A percentile compares a stretch with the other conserved stretches of the same genome.
phyloP scores from a whole-genome alignment of 2,113 vertebrate species.

The Columbina picui region DNA sequence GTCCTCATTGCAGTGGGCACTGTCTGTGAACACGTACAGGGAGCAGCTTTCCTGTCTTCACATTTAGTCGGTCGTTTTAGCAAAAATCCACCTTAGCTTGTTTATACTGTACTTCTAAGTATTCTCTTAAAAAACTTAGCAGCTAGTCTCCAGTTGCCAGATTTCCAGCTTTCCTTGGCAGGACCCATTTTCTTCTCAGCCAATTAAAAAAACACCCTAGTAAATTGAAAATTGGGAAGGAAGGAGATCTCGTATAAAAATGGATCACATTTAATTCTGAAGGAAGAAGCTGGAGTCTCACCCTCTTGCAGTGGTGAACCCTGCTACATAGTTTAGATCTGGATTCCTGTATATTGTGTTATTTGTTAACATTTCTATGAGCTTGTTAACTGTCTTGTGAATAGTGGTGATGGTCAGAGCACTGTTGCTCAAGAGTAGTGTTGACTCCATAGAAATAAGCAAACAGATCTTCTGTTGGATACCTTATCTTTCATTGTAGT shows the following conservation, averaged over 20 bases:
- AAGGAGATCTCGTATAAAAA: not conserved
- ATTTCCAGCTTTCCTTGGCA: not conserved
- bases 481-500: not conserved
- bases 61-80: not conserved
- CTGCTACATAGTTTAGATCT: not conserved
- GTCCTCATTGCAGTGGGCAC: not conserved
- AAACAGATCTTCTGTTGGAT: not conserved
- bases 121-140: not conserved
- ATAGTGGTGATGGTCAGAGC: not conserved
- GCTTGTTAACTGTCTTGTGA: not conserved
- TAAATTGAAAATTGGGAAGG: not conserved
- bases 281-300: not conserved
- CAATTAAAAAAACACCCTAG: not conserved
- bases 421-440: not conserved
- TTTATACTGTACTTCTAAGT: not conserved
- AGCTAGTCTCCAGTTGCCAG: not conserved
- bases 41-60: not conserved
- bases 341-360: not conserved
- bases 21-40: not conserved
- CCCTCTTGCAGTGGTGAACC: not conserved
- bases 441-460: not conserved
- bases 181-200: not conserved
- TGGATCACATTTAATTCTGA: not conserved
- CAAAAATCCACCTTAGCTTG: not conserved
- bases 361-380: not conserved